A percentile compares a stretch with the other conserved stretches of the same genome.
phyloP scores from a whole-genome alignment of 2,888 invertebrate species.

The Agonopterix heracliana region DNA sequence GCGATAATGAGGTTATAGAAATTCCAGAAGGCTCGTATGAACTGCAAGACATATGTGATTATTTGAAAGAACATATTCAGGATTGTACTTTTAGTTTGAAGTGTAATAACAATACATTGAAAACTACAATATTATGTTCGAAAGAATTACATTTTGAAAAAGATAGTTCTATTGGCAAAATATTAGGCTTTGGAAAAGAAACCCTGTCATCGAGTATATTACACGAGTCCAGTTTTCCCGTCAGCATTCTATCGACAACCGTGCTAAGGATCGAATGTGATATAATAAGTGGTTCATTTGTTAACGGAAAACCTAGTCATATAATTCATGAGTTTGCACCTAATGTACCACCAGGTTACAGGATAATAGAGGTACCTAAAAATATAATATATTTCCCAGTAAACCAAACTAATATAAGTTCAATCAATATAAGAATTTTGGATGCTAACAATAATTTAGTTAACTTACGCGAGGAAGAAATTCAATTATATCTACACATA shows the following conservation, averaged over 20 bases:
- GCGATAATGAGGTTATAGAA: background rate
- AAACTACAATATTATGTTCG: background rate
- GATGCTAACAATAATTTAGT: conserved; percentile 8
- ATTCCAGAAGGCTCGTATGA: conserved; percentile 2
- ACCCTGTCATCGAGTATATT: conserved; percentile 4
- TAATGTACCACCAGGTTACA: conserved; percentile 4
- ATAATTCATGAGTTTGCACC: conserved; percentile 7
- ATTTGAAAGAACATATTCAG: background rate
- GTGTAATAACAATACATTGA: conserved; percentile 2
- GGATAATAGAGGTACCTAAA: background rate
- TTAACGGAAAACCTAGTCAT: conserved; percentile 2
- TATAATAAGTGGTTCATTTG: background rate
- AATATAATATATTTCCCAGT: background rate
- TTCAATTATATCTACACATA: conserved; percentile 9
- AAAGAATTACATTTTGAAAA: background rate
- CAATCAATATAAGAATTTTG: conserved; percentile 1
- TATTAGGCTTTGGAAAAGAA: background rate
- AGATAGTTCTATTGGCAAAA: background rate
- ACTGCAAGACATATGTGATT: background rate
- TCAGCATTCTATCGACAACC: conserved; percentile 7
- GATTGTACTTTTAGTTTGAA: background rate
- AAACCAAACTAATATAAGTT: background rate
- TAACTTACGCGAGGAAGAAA: conserved; percentile 9
- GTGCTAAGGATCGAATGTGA: conserved; percentile 10
- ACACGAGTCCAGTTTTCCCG: conserved; percentile 6